phyloP scores from a whole-genome alignment of 2,113 vertebrate genomes.

The Todiramphus saurophagus region DNA sequence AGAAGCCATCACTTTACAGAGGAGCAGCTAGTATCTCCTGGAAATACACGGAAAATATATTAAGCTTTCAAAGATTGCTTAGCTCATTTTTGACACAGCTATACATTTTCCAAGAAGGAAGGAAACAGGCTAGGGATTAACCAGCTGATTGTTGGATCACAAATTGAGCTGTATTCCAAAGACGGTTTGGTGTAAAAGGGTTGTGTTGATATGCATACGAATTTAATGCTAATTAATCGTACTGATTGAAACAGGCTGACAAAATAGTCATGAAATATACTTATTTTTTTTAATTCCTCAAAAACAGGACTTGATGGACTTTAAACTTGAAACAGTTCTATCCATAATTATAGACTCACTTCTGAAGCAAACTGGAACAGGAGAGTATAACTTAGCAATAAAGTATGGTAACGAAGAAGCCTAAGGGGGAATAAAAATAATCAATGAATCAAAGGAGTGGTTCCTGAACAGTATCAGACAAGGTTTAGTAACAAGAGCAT shows the following conservation, averaged over 20 bases:
- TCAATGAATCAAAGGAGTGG: neutral
- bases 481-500: neutral
- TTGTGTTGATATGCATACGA: neutral
- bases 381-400: neutral
- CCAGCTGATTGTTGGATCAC: neutral
- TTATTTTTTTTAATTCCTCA: neutral
- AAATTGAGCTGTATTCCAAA: neutral
- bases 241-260: conserved; percentile 19
- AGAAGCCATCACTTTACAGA: neutral
- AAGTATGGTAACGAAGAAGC: neutral
- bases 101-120: neutral
- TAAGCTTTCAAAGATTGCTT: neutral
- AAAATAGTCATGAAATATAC: neutral
- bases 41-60: neutral
- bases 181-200: neutral
- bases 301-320: neutral
- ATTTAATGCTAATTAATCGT: conserved; percentile 44
- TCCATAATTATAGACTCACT: neutral
- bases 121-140: neutral
- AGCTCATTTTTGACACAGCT: neutral
- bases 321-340: neutral
- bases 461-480: neutral
- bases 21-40: neutral
- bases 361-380: neutral
- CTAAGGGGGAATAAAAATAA: neutral